Evolutionary conservation across 1,140 invertebrate species (phyloP).

Genomic region (Drosophila nasuta): DNA sequence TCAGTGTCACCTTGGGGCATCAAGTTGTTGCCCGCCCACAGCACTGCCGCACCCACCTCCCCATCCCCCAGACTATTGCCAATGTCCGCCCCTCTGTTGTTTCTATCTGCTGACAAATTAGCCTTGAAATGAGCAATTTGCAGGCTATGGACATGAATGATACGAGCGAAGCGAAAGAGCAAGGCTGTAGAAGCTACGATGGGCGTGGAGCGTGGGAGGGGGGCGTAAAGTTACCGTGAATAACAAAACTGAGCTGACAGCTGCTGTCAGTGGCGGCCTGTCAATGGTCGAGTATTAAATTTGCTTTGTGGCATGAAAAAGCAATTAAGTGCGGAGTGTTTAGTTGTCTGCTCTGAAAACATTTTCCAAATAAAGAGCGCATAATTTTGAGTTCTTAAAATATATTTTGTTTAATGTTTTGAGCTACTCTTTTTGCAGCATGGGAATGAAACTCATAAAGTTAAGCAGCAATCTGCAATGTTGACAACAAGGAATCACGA

Average conservation of each 20-base stretch:
- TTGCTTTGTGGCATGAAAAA: constrained; percentile 79
- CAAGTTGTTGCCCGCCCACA: constrained; percentile 8
- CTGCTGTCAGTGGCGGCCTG: constrained; percentile 74
- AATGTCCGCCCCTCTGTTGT: constrained; percentile 29
- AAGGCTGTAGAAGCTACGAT: neutral
- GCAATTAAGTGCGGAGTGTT: constrained; percentile 73
- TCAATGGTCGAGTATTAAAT: constrained; percentile 75
- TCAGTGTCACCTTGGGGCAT: constrained; percentile 41
- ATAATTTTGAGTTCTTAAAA: too few species aligned
- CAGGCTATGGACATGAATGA: constrained; percentile 57
- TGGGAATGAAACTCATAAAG: neutral
- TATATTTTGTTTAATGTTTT: too few species aligned
- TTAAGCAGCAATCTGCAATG: neutral
- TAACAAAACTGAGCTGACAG: constrained; percentile 73
- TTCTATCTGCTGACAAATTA: constrained; percentile 75
- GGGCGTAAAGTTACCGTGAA: constrained; percentile 56
- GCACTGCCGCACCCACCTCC: neutral
- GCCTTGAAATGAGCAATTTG: constrained; percentile 83
- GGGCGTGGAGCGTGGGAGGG: neutral
- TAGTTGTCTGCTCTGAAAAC: constrained; percentile 10
- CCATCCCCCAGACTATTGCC: constrained; percentile 17
- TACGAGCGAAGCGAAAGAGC: constrained; percentile 5
- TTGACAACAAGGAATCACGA: constrained; percentile 15
- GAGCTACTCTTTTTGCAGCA: too few species aligned
- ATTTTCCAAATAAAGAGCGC: neutral